These are phyloP conservation scores for Eucidaris tribuloides DNA, from an alignment of 35 echinoderm and acorn worm genomes.

Conservation along the genomic window DNA sequence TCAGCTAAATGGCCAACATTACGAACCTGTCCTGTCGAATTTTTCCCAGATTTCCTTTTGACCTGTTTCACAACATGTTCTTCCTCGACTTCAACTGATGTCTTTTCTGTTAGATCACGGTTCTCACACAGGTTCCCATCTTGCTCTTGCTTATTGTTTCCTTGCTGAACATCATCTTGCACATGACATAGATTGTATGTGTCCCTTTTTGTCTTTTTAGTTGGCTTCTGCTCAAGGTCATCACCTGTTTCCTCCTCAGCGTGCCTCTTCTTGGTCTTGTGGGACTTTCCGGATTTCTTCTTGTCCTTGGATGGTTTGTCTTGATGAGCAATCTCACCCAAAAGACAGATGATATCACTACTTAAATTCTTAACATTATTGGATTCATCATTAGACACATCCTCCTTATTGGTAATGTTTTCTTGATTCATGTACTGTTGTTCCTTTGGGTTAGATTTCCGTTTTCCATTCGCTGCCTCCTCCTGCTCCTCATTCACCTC, in stretches of 20 bases:
- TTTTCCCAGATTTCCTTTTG: too few relatives aligned
- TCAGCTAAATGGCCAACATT: not conserved
- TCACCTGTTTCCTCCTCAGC: not conserved
- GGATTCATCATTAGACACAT: not conserved
- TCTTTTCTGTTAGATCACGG: not conserved
- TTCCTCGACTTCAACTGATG: not conserved
- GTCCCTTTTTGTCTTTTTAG: not conserved
- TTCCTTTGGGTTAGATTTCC: not conserved
- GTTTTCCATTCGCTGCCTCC: too few relatives aligned
- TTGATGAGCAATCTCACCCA: not conserved
- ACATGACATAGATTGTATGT: too few relatives aligned
- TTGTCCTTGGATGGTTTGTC: not conserved
- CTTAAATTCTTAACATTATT: not conserved
- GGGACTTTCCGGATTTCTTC: not conserved
- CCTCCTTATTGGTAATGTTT: not conserved
- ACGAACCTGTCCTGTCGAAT: too few relatives aligned
- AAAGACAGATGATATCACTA: too few relatives aligned
- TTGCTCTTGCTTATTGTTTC: too few relatives aligned
- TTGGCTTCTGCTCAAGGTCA: not conserved
- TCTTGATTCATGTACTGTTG: not conserved
- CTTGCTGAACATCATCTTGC: too few relatives aligned
- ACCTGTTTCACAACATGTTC: not conserved
- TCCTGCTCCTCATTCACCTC: too few relatives aligned
- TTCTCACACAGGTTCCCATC: not conserved
- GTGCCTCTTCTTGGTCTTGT: not conserved